Evolutionary conservation across 2,888 invertebrate genomes (phyloP).

Genomic region (Mylabris sibirica): DNA sequence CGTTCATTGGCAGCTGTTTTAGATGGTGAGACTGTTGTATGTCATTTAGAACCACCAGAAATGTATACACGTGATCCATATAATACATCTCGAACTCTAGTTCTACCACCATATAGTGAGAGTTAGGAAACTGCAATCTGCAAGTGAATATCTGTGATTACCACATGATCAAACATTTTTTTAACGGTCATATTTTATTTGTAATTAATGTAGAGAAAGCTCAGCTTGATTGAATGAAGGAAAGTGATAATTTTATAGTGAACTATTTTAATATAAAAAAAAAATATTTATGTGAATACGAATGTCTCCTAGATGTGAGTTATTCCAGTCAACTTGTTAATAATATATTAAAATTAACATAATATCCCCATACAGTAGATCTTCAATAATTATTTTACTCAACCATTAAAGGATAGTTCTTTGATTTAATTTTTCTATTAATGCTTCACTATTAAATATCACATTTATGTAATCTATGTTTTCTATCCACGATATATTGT

Average conservation of each 20-base stretch:
- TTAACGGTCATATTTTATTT: constrained; percentile 48
- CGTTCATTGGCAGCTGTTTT: constrained; percentile 78
- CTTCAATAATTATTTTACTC: background rate
- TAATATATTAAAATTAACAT: constrained; percentile 32
- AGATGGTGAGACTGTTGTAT: constrained; percentile 86
- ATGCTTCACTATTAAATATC: constrained; percentile 2
- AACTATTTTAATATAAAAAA: constrained; percentile 58
- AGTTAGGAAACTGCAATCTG: constrained; percentile 64
- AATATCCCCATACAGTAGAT: background rate
- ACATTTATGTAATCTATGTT: constrained; percentile 16
- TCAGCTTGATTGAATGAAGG: constrained; percentile 60
- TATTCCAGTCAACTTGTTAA: constrained; percentile 56
- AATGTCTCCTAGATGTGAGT: constrained; percentile 58
- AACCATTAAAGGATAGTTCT: background rate
- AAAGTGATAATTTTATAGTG: constrained; percentile 62
- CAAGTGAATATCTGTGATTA: constrained; percentile 64
- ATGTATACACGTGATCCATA: constrained; percentile 61
- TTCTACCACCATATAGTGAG: constrained; percentile 70
- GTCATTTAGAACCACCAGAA: constrained; percentile 80
- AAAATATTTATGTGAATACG: constrained; percentile 56
- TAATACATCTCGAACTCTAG: constrained; percentile 63
- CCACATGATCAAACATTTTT: constrained; percentile 59
- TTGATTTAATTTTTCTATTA: background rate
- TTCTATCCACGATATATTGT: constrained; percentile 11
- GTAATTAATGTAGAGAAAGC: constrained; percentile 54